Conservation (phyloP, 1,140 invertebrate genomes). For the Orchestia grillus region DNA sequence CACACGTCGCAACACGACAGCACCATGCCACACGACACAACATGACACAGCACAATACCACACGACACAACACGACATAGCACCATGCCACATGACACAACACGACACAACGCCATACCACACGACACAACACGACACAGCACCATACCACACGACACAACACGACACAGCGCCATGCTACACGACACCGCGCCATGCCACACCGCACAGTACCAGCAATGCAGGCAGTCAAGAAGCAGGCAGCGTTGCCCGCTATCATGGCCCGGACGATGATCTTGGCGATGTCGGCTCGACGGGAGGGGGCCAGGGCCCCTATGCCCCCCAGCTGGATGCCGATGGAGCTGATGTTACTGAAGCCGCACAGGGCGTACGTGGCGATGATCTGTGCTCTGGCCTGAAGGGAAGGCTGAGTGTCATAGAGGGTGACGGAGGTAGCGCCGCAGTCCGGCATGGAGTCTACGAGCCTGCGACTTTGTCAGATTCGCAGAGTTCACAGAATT, state of each 20-base stretch:
- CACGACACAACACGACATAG: too few species aligned
- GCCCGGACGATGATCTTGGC: slow-evolving; percentile 83
- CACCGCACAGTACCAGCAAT: slow-evolving; percentile 79
- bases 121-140: too few species aligned
- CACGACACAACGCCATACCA: too few species aligned
- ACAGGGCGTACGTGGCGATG: slow-evolving; percentile 93
- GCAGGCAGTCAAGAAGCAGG: slow-evolving; percentile 92
- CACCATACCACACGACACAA: background rate
- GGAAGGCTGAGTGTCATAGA: background rate
- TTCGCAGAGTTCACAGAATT: too few species aligned
- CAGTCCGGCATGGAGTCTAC: background rate
- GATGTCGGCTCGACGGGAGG: slow-evolving; percentile 78
- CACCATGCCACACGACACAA: too few species aligned
- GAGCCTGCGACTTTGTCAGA: too few species aligned
- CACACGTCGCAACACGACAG: too few species aligned
- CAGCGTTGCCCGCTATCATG: slow-evolving; percentile 87
- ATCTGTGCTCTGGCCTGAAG: slow-evolving; percentile 76
- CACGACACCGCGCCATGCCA: background rate
- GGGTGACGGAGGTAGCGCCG: background rate
- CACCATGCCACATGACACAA: too few species aligned
- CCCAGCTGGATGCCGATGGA: slow-evolving; percentile 92
- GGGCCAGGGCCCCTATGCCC: slow-evolving; percentile 83
- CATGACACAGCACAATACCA: background rate
- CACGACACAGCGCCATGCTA: background rate
- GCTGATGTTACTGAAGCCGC: slow-evolving; percentile 94